These are phyloP conservation scores for Bombylius discolor DNA, from an alignment of 2,888 invertebrate species.

Conservation along the genomic window DNA sequence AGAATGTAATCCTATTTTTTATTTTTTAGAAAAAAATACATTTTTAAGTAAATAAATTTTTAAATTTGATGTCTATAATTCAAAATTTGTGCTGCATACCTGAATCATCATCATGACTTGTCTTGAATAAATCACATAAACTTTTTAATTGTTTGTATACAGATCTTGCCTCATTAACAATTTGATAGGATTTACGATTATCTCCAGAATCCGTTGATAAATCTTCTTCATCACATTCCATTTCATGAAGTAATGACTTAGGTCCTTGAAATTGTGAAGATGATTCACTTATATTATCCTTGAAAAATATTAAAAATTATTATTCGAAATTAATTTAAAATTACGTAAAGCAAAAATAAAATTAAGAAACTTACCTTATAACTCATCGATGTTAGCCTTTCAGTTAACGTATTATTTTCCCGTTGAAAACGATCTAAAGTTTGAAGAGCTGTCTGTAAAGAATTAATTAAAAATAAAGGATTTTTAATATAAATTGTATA, in stretches of 20 bases:
- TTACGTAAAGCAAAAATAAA: not conserved
- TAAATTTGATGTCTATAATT: not conserved
- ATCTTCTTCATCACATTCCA: slow-evolving; percentile 66
- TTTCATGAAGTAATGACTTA: slow-evolving; percentile 74
- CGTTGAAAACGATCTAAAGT: slow-evolving; percentile 60
- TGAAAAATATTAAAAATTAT: not conserved
- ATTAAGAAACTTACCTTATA: not conserved
- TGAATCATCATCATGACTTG: slow-evolving; percentile 62
- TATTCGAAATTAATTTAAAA: not conserved
- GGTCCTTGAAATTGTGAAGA: slow-evolving; percentile 24
- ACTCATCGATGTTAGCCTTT: slow-evolving; percentile 50
- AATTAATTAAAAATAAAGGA: no score
- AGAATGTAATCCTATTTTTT: slow-evolving; percentile 47
- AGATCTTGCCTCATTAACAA: slow-evolving; percentile 51
- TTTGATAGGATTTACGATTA: slow-evolving; percentile 40
- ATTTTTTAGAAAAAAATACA: not conserved
- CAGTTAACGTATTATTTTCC: slow-evolving; percentile 57
- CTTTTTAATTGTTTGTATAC: slow-evolving; percentile 61
- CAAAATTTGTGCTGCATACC: slow-evolving; percentile 31
- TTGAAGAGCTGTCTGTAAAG: slow-evolving; percentile 43
- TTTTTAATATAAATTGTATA: not conserved
- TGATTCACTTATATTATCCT: not conserved
- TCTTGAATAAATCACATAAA: slow-evolving; percentile 58
- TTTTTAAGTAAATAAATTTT: no score
- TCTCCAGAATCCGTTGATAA: slow-evolving; percentile 38